Base-by-base conservation (phyloP, 2,797 vertebrate species). In the Miichthys miiuy region DNA sequence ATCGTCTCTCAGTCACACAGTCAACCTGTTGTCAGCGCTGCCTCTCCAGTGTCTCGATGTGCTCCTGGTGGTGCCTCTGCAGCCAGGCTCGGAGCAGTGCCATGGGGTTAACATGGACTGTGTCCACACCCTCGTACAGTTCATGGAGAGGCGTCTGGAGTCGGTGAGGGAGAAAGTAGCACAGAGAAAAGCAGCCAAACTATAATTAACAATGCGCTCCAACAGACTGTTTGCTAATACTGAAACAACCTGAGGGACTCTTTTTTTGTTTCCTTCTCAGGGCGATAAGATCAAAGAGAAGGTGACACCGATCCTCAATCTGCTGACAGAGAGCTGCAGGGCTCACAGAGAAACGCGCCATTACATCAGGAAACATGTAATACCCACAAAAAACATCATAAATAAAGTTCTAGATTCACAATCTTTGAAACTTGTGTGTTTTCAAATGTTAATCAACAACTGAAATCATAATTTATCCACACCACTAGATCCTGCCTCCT, bases 81-180 rank as follows among this genome's bases (percentile, higher is more conserved):
- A 57, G 20, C 76, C 77, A 1, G 46, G 68, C 48, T 95, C 95
- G 0, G 76, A 87, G 69, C 90, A 95, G 88, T 93, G 91, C 46
- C 66, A 88, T 9, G 95, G 95, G 6, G 91, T 96, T 86, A 96
- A 96, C 90, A 96, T 96, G 96, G 96, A 96, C 89, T 95, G 94
- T 21, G 95, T 96, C 56, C 93, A 95, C 77, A 85, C 74, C 20
- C 86, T 96, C 75, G 79, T 96, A 76, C 55, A 83, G 27, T 96
- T 96, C 90, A 95, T 96, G 94, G 94, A 96, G 84, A 91, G 80
- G 58, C 94, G 93, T 42, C 90, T 96, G 76, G 94, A 96, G 71
- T 82, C 70, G 92, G 96, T 96, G 67, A 93, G 91, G 60, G 30
- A 51, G 25, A 12, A 17, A 13, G 52, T 17, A 7, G 42, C 3